Evolutionary conservation across 1,140 invertebrate species (phyloP), one percentile per base, ranked within the genome.

Genomic region (Capitella teleta): DNA sequence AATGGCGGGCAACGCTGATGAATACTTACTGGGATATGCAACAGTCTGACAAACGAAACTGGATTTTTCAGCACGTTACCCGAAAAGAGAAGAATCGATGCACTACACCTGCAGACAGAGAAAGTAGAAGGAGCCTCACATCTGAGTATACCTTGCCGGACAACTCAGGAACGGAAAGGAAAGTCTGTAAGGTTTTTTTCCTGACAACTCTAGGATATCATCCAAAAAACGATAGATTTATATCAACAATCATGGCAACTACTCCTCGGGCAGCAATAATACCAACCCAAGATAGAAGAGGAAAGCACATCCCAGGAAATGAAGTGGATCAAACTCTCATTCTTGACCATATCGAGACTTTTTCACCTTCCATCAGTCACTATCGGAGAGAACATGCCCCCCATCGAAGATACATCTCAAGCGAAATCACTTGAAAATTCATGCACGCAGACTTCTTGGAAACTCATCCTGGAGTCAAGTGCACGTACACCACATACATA

Each of bases 311-410:
- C 10, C 18, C 38, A n/a, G 19, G 38, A 8, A 14, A 41, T 19
- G 19, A 41, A 19, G 12, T 41, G 10, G 8, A 41, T 19, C 10
- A 10, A 19, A 8, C 12, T 14, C 10, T 10, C 10, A 41, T 41
- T 10, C 8, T 8, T 10, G 10, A 14, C 38, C 38, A 41, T 19
- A 19, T 41, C 8, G 38, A 41, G 19, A n/a, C 38, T n/a, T 41
- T 41, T 19, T 10, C 12, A 12, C 38, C 38, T 10, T 10, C 10
- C 8, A 19, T 10, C 19, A 41, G 38, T 19, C 38, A 1, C 18
- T 41, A 41, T 19, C 38, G 19, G 19, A n/a, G 47, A n/a, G 47
- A 49, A 42, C 19, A 49, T 40, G 47, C 47, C 14, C 47, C 47
- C 10, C 5, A 49, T 24, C 4, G 18, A 6, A 4, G 36, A 42